Evolutionary conservation across 2,113 vertebrate species (phyloP), one percentile per base, ranked within the genome.

Genomic region (Platichthys flesus): DNA sequence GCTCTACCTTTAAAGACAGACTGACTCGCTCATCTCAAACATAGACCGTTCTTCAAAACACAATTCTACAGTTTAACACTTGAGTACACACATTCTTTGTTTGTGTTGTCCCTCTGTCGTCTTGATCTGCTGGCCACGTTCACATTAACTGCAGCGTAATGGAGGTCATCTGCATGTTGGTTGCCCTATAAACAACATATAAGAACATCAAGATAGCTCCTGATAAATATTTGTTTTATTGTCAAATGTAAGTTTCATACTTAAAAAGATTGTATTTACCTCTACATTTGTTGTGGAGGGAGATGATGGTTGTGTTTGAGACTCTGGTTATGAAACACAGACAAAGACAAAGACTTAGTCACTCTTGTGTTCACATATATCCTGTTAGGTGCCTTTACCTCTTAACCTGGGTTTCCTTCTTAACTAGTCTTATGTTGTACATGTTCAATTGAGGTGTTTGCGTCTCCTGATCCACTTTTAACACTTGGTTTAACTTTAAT

Each of bases 41-140:
- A 49, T 18, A 18, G 47, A 51, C 15, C 4, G 18, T 51, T 51
- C 20, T 9, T 8, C n/a, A 54, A 9, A 4, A 54, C 15, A n/a
- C 20, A n/a, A 15, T 10, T 54, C 51, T 54, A 54, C 20, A n/a
- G 51, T n/a, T n/a, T 54, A 20, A 89, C 71, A 47, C 62, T 20
- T 6, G 80, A 76, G 58, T 88, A 88, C 16, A 81, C 81, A 64
- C 83, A 88, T 37, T 74, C 61, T 49, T 5, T 65, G 16, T 0
- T 0, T 16, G 24, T 60, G 42, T 45, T 9, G 8, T 84, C 64
- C 9, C n/a, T 63, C 40, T 60, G 67, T 2, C 54, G 62, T 45
- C 20, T 62, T 18, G 66, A 24, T 26, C 51, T 59, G 26, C 18
- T 47, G n/a, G 3, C 13, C 28, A n/a, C 54, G 9, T 31, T 42